Evolutionary conservation across 2,888 invertebrate genomes (phyloP).

Genomic region (Pollenia griseotomentosa): DNA sequence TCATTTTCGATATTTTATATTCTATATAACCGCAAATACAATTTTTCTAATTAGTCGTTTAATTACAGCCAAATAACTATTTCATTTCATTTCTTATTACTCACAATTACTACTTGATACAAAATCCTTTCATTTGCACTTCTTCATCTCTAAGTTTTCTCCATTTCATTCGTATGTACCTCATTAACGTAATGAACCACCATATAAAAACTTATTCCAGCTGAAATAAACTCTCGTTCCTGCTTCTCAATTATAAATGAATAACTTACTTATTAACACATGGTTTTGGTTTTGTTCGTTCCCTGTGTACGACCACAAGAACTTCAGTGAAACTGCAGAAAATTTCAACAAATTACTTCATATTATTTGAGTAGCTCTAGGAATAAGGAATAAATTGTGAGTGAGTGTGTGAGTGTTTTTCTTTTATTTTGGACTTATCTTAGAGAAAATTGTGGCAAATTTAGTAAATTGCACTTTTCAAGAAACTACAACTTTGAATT

Average conservation of each 20-base stretch:
- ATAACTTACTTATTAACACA: conserved; percentile 58
- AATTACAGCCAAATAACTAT: background rate
- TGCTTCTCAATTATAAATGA: conserved; percentile 56
- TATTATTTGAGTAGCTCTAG: conserved; percentile 37
- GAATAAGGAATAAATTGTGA: conserved; percentile 8
- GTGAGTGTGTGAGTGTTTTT: background rate
- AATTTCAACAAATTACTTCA: conserved; percentile 34
- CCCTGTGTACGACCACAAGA: conserved; percentile 13
- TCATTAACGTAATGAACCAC: conserved; percentile 60
- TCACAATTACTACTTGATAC: background rate
- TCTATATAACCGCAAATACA: no score
- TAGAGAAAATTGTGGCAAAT: conserved; percentile 51
- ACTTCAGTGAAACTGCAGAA: conserved; percentile 25
- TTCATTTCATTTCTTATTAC: conserved; percentile 17
- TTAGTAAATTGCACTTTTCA: conserved; percentile 60
- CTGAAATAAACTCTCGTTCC: background rate
- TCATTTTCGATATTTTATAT: no score
- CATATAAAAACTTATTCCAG: conserved; percentile 27
- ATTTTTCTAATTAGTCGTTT: background rate
- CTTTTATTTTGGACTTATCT: background rate
- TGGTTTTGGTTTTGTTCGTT: conserved; percentile 27
- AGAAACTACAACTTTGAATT: conserved; percentile 17
- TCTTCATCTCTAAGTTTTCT: background rate
- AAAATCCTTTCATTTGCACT: background rate
- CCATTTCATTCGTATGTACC: background rate